These are phyloP conservation scores for Clangula hyemalis DNA, from an alignment of 2,797 vertebrate species.

Conservation along the genomic window DNA sequence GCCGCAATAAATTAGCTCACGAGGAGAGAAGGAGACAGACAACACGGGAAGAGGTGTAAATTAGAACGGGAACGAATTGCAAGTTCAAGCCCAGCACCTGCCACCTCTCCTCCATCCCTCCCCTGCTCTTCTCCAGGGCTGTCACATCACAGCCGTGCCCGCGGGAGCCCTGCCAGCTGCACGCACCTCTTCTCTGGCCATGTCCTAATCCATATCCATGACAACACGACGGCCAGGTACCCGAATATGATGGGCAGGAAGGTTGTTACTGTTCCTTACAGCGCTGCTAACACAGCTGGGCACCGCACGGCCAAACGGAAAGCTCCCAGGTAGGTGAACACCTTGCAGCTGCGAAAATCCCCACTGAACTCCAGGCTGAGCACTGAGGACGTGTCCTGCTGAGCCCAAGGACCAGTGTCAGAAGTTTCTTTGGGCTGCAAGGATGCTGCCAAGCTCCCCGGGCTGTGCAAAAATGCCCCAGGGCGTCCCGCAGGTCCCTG, in stretches of 20 bases:
- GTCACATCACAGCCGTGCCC: background rate
- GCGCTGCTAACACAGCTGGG: background rate
- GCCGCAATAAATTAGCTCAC: background rate
- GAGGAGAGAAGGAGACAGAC: background rate
- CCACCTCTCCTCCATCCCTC: background rate
- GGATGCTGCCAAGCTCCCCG: background rate
- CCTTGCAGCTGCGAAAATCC: background rate
- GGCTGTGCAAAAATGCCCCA: background rate
- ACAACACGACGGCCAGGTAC: background rate
- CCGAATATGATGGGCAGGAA: rapidly evolving
- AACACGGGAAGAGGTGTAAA: background rate
- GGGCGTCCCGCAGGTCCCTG: background rate
- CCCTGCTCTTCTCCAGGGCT: background rate
- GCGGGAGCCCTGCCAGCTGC: background rate
- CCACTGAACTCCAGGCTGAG: background rate
- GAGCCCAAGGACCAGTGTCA: background rate
- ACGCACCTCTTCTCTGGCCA: background rate
- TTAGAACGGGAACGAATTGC: background rate
- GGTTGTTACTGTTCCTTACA: background rate
- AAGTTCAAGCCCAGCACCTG: background rate
- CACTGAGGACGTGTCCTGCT: background rate
- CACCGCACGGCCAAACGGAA: background rate
- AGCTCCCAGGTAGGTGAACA: background rate
- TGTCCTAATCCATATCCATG: conserved; percentile 29
- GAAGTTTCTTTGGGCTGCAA: background rate